These are phyloP conservation scores for Oligia strigilis DNA, from an alignment of 2,888 invertebrate species.

Conservation along the genomic window DNA sequence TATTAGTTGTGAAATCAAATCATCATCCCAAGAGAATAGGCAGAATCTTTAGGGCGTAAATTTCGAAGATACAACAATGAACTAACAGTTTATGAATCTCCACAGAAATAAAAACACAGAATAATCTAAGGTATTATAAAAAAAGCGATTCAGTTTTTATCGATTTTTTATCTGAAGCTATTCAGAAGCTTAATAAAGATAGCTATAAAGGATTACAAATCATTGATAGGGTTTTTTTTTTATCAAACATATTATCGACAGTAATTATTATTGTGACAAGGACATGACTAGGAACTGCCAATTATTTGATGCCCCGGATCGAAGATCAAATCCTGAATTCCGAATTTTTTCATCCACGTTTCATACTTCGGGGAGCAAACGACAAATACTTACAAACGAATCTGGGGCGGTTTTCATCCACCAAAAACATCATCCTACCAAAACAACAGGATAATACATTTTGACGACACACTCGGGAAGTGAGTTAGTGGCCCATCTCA, in stretches of 20 bases:
- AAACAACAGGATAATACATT: background rate
- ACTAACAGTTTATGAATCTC: background rate
- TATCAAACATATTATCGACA: background rate
- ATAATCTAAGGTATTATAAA: too few species aligned
- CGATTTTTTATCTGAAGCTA: background rate
- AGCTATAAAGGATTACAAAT: background rate
- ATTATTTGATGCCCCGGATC: background rate
- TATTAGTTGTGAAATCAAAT: background rate
- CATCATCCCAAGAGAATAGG: background rate
- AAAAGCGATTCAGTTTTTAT: background rate
- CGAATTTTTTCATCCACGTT: background rate
- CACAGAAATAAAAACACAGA: background rate
- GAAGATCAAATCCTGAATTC: background rate
- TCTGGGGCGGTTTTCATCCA: background rate
- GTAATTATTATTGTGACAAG: background rate
- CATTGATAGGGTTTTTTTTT: background rate
- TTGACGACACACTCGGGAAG: conserved; percentile 10
- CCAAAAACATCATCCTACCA: background rate
- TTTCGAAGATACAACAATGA: background rate
- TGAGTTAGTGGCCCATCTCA: background rate
- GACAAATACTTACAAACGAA: background rate
- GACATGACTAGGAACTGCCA: too few species aligned
- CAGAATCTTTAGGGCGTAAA: background rate
- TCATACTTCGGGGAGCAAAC: background rate
- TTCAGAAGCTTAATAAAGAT: too few species aligned